Base-by-base conservation (phyloP, 2,797 vertebrate genomes). In the Capromys pilorides region DNA sequence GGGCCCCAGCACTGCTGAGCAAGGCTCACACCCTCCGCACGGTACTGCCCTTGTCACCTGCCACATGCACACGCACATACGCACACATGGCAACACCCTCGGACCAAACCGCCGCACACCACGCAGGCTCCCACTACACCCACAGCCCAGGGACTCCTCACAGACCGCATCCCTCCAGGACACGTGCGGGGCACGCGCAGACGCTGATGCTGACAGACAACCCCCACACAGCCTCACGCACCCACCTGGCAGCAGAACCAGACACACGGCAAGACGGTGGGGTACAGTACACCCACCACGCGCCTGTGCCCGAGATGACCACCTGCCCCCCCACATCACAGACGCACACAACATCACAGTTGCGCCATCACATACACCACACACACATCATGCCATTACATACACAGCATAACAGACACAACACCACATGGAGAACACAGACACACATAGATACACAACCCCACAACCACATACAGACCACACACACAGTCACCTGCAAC, bases 201-300 rank as follows among this genome's bases (percentile, higher is more conserved):
- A 89, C 67, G 49, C 73, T 0, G 1, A 77, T 59, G 51, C 54
- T 57, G 16, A 57, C 54, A 31, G 79, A 21, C 33, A 16, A 7
- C 7, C 5, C 36, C 69, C 77, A 64, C 26, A 41, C 31, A 49
- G 39, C 41, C 78, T 19, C 71, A 31, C 75, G 33, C 82, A 51
- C 28, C 24, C 10, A 19, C 82, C 51, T 9, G 22, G 66, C 57
- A 3, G 10, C 61, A 39, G 33, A 71, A 7, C 84, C 45, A 28
- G 21, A 22, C 64, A 45, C 39, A 19, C 0, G 2, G 6, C 31
- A n/a, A 31, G 0, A 1, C 8, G 12, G 22, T 45, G 28, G 2
- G 36, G 45, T 33, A 33, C 5, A 31, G 13, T n/a, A 31, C 7
- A 45, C 31, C 59, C 9, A 33, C 36, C 45, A 36, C 28, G 45